Conservation (phyloP, 2,797 vertebrate genomes). For the Carcharodon carcharias region DNA sequence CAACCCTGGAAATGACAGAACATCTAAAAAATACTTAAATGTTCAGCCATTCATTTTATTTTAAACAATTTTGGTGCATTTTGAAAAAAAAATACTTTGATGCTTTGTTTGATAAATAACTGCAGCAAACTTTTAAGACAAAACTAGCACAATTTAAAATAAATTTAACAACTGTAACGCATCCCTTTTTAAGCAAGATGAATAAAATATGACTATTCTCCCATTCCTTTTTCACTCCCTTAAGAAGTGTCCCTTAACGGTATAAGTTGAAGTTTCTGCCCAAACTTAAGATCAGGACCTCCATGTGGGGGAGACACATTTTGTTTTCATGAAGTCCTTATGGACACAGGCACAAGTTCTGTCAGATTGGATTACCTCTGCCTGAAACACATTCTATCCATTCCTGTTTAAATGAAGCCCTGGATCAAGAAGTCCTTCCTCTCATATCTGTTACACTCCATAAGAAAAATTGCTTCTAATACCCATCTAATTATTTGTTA, state of each 20-base stretch:
- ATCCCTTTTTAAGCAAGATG: background rate
- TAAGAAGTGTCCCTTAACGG: background rate
- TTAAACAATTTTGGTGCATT: conserved; percentile 18
- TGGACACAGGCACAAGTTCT: no score
- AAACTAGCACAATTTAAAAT: background rate
- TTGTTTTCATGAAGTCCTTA: background rate
- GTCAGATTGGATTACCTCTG: background rate
- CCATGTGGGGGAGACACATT: background rate
- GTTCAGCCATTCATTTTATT: conserved; percentile 15
- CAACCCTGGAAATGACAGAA: conserved; percentile 37
- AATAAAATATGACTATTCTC: background rate
- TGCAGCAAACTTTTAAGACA: background rate
- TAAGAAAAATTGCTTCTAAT: background rate
- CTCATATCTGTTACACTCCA: background rate
- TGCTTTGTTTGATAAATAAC: conserved; percentile 19
- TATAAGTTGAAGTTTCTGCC: background rate
- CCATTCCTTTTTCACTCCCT: background rate
- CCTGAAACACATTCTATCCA: background rate
- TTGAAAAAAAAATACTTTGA: conserved; percentile 15
- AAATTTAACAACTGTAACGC: background rate
- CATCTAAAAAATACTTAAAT: conserved; percentile 28
- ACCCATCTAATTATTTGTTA: conserved; percentile 44
- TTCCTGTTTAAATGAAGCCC: background rate
- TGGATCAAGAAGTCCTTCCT: no score
- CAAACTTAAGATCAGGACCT: background rate